A percentile compares a stretch with the other conserved stretches of the same genome.
Evolutionary conservation across 2,797 vertebrate species (phyloP).

Genomic region (Hoplostethus atlanticus): DNA sequence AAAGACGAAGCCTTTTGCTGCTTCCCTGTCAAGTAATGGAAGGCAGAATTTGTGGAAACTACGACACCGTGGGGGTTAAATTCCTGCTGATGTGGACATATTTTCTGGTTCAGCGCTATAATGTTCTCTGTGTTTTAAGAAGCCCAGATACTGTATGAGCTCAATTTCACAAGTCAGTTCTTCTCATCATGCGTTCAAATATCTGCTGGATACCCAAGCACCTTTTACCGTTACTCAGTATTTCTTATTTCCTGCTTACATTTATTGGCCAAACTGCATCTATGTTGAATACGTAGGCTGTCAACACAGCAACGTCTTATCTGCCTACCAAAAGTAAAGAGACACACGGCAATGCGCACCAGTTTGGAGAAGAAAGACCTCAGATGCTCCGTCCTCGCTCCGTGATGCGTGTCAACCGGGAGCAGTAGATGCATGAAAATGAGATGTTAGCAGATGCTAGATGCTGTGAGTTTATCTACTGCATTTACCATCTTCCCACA

Average conservation of each 20-base stretch:
- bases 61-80: not conserved
- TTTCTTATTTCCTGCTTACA: not conserved
- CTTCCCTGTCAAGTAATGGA: constrained; percentile 23
- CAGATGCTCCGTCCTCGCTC: too few species aligned
- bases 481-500: too few species aligned
- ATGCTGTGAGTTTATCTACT: too few species aligned
- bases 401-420: too few species aligned
- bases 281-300: too few species aligned
- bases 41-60: constrained; percentile 10
- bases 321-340: too few species aligned
- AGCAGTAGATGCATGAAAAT: too few species aligned
- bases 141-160: not conserved
- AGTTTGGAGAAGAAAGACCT: too few species aligned
- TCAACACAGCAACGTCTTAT: too few species aligned
- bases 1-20: constrained; percentile 33
- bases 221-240: constrained; percentile 1
- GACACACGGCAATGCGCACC: too few species aligned
- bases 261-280: too few species aligned
- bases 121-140: constrained; percentile 17
- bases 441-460: too few species aligned
- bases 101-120: not conserved
- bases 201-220: not conserved
- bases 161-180: constrained; percentile 24
- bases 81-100: constrained; percentile 9
- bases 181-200: constrained; percentile 18